Conservation (phyloP, 2,797 vertebrate species). For the Hemibagrus guttatus region DNA sequence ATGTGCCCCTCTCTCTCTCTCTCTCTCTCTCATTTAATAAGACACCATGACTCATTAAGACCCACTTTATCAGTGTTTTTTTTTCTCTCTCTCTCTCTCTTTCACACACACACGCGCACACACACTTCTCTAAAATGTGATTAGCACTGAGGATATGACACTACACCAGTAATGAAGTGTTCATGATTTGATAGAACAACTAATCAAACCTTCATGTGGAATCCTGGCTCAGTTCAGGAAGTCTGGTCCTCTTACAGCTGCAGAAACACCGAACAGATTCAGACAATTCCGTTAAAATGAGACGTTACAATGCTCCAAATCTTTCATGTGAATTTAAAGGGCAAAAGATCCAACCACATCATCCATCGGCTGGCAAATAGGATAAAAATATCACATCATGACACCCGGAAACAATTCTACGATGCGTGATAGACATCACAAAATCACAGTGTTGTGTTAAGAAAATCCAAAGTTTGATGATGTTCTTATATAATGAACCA, state of each 20-base stretch:
- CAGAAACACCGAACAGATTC: not conserved
- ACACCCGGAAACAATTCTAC: not conserved
- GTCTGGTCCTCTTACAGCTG: not conserved
- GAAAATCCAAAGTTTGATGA: not conserved
- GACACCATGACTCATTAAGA: conserved; percentile 1
- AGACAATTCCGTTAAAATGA: not conserved
- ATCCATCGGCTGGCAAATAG: not conserved
- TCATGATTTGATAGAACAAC: not conserved
- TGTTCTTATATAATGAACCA: not conserved
- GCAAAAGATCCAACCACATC: not conserved
- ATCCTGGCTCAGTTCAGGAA: not conserved
- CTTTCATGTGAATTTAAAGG: not conserved
- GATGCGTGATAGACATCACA: not conserved
- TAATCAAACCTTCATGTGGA: not conserved
- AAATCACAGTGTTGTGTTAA: not conserved
- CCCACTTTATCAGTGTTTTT: not conserved
- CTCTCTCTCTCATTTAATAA: not conserved
- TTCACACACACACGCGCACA: not conserved
- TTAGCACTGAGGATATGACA: not conserved
- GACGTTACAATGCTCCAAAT: not conserved
- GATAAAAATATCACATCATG: not conserved
- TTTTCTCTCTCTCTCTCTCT: not conserved
- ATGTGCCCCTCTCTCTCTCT: not conserved
- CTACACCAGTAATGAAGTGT: conserved; percentile 7
- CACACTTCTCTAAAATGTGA: conserved; percentile 4